Conservation (phyloP, 1,140 invertebrate genomes). For the Bombyx mori region DNA sequence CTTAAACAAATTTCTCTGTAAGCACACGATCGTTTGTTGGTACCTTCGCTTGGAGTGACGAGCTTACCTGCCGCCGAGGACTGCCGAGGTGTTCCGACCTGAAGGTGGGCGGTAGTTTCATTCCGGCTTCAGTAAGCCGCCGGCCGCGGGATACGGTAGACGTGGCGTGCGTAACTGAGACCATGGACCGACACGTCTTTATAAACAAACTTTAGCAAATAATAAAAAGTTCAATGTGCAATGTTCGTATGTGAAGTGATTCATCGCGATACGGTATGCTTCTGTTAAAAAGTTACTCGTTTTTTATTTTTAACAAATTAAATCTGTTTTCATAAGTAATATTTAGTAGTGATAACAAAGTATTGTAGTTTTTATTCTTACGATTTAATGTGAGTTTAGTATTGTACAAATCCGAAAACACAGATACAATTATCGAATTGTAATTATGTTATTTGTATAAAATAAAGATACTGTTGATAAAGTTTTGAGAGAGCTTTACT, state of each 20-base stretch:
- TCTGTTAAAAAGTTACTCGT: no score
- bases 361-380: no score
- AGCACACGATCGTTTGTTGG: slow-evolving; percentile 1
- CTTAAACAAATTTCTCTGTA: neutral
- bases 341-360: no score
- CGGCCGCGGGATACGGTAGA: slow-evolving; percentile 29
- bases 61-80: slow-evolving; percentile 46
- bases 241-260: slow-evolving; percentile 18
- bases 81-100: slow-evolving; percentile 21
- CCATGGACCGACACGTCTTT: slow-evolving; percentile 18
- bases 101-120: slow-evolving; percentile 21
- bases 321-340: no score
- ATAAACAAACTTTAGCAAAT: slow-evolving; percentile 18
- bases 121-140: slow-evolving; percentile 36
- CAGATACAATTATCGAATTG: no score
- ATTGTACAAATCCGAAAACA: no score
- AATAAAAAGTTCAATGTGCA: slow-evolving; percentile 12
- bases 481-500: no score
- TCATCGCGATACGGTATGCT: no score
- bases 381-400: no score
- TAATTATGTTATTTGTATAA: no score
- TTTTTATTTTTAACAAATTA: no score
- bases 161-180: slow-evolving; percentile 10
- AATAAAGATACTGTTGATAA: no score
- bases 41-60: neutral